Evolutionary conservation across 2,888 invertebrate species (phyloP), one percentile per base, ranked within the genome.

Genomic region (Drosophila suboccidentalis): DNA sequence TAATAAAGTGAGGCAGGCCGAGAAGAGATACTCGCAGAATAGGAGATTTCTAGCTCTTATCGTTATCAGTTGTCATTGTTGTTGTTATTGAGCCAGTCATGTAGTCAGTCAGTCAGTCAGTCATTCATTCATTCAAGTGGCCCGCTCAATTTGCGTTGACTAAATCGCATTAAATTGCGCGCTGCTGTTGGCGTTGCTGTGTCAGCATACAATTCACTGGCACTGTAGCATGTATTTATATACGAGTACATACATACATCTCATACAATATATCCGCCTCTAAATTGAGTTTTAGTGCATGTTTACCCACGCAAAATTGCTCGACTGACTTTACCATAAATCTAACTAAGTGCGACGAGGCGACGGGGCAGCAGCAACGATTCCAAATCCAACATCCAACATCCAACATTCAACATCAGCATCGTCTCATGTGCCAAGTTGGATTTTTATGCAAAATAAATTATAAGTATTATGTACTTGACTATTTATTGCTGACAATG

Each of bases 241-340:
- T 26, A 15, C 34, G 43, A 49, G 53, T 13, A 10, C 22, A 2
- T 46, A 50, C 50, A 59, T 63, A 79, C 72, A 73, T 87, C 74
- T 77, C 72, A 73, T 87, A 77, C 80, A 83, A 8, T 87, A 77
- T 83, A 83, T 89, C 77, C 71, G 85, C 78, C 74, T 86, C 83
- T 90, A 86, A 86, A 86, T 87, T 87, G 90, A 79, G 89, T 86
- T 89, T 91, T 90, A 91, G 89, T 91, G 89, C 89, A 87, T 91
- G 90, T 91, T 91, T 91, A 91, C 91, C 91, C 91, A 91, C 91
- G 91, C 91, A 91, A 91, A 91, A 91, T 91, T 89, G 90, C 91
- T 91, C 87, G 89, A 82, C 80, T 88, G 83, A 83, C 83, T 84
- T 88, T 86, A 89, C 83, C 84, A 84, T 84, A 88, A 88, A 84